phyloP scores from a whole-genome alignment of 2,113 vertebrate genomes.

The Amblyornis subalaris region DNA sequence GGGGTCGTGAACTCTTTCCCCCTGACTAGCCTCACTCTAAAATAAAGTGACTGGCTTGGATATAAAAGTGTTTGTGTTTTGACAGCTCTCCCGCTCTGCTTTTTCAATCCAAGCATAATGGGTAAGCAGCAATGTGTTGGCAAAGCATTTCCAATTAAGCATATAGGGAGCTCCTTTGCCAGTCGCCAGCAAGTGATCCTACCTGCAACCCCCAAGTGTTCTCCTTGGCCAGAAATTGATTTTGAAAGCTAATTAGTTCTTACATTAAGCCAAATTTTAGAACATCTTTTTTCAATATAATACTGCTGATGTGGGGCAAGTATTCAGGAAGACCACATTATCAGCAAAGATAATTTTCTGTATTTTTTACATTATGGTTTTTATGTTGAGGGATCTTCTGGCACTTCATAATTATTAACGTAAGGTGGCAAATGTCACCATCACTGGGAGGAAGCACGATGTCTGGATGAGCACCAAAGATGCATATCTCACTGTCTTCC shows the following conservation, averaged over 20 bases:
- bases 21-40: background rate
- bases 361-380: background rate
- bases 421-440: background rate
- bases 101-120: constrained; percentile 15
- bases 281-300: background rate
- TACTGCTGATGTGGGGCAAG: background rate
- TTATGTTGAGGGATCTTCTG: background rate
- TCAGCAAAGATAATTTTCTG: background rate
- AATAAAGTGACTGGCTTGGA: constrained; percentile 10
- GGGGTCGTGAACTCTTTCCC: background rate
- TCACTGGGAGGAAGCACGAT: background rate
- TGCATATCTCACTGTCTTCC: background rate
- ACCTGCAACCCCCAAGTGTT: background rate
- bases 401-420: background rate
- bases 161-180: background rate
- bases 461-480: constrained; percentile 2
- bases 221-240: background rate
- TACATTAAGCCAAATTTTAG: background rate
- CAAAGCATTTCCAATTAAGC: constrained; percentile 37
- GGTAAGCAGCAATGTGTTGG: background rate
- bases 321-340: background rate
- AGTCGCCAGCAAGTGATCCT: background rate
- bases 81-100: constrained; percentile 21
- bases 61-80: constrained; percentile 39
- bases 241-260: constrained; percentile 39